Percentiles rank a stretch among this genome's conserved stretches.
Evolutionary conservation across 2,888 invertebrate species (phyloP).

Genomic region (Luffia ferchaultella): DNA sequence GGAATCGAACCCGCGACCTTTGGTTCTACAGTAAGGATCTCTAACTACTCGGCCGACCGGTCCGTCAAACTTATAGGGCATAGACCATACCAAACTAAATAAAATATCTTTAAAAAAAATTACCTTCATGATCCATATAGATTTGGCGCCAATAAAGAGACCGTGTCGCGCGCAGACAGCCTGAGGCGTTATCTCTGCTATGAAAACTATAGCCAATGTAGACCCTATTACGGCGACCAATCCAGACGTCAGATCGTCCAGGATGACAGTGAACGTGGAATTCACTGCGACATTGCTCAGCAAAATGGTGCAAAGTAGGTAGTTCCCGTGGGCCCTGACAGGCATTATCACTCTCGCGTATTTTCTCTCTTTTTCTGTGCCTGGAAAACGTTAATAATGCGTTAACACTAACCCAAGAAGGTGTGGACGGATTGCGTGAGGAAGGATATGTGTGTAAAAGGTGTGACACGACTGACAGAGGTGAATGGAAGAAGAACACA

Average conservation of each 20-base stretch:
- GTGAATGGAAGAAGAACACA: no score
- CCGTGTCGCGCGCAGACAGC: slow-evolving; percentile 96
- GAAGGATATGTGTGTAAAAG: no score
- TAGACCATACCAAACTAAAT: no score
- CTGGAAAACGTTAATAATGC: no score
- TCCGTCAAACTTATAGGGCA: no score
- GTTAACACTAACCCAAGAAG: no score
- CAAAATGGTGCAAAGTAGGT: slow-evolving; percentile 84
- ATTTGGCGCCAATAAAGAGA: slow-evolving; percentile 93
- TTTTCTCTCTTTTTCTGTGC: slow-evolving; percentile 76
- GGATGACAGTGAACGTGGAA: slow-evolving; percentile 92
- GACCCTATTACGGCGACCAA: slow-evolving; percentile 89
- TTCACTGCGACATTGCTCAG: slow-evolving; percentile 93
- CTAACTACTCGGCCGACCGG: no score
- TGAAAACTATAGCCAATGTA: slow-evolving; percentile 93
- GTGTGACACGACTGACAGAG: no score
- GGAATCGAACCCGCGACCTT: no score
- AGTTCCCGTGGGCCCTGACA: slow-evolving; percentile 92
- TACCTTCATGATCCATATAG: slow-evolving; percentile 89
- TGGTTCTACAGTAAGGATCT: no score
- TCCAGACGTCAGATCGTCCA: slow-evolving; percentile 95
- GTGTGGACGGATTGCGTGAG: no score
- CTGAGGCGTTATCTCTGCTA: slow-evolving; percentile 97
- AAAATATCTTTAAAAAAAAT: no score
- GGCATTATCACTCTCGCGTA: slow-evolving; percentile 93